phyloP scores from a whole-genome alignment of 2,888 invertebrate genomes.

The Sabellastarte sp. region DNA sequence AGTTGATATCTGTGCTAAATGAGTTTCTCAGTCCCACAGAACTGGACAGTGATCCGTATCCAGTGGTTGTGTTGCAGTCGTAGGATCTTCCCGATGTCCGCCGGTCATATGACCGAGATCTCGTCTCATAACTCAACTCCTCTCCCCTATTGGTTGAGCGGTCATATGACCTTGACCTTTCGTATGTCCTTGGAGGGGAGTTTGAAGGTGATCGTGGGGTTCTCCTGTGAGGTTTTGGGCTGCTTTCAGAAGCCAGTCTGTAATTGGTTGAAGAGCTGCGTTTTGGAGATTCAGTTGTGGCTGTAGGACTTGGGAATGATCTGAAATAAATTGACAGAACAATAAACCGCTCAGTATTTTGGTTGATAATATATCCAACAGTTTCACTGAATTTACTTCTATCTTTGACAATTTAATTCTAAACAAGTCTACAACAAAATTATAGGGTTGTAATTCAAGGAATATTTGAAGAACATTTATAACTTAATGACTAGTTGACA shows the following conservation, averaged over 20 bases:
- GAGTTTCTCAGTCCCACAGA: too few species aligned
- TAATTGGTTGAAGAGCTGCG: background rate
- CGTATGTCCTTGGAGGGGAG: background rate
- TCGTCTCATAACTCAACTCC: background rate
- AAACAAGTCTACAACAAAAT: too few species aligned
- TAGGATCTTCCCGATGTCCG: background rate
- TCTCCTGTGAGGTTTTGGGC: background rate
- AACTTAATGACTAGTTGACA: too few species aligned
- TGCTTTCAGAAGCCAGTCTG: background rate
- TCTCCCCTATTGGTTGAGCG: background rate
- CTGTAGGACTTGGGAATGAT: background rate
- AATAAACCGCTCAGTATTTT: too few species aligned
- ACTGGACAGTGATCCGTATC: background rate
- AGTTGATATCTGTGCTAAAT: background rate
- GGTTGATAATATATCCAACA: too few species aligned
- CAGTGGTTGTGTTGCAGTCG: background rate
- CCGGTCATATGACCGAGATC: background rate
- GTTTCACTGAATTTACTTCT: too few species aligned
- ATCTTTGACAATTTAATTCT: too few species aligned
- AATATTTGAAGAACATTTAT: too few species aligned
- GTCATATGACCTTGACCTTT: background rate
- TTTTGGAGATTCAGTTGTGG: background rate
- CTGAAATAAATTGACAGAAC: too few species aligned
- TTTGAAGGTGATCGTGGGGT: background rate
- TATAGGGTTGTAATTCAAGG: too few species aligned